Base-by-base conservation (phyloP, 2,888 invertebrate genomes). In the Agriotes lineatus region DNA sequence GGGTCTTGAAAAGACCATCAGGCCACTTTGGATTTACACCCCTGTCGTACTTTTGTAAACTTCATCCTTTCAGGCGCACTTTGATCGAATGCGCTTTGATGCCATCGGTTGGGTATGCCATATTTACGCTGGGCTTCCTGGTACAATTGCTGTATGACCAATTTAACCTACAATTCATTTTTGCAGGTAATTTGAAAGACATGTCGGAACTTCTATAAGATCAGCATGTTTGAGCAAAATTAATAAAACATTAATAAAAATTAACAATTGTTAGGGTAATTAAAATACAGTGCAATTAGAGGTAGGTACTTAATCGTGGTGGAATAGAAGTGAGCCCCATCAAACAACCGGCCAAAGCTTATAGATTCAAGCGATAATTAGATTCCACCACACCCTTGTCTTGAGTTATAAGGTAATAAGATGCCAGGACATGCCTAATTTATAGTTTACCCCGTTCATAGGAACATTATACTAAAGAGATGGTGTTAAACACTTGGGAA, bases 371-470 rank as follows among this genome's bases (percentile, higher is more conserved):
- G 78, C 78, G 82, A 84, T 83, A 84, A 84, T 84, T 83, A 82
- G 82, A 82, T 82, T 82, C 82, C 74, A 80, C 82, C 83, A 82
- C 84, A 83, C 84, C 84, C 82, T 82, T 81, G 82, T 81, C 83
- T 82, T 83, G 81, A 83, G 83, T 83, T 82, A 83, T 82, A 83
- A 82, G 82, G 82, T 83, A 83, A 83, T 83, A 83, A 82, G 83
- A 82, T 79, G 81, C 82, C 79, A 78, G 76, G 81, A 81, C 82
- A 80, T 80, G 82, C 77, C 78, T 82, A 82, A 83, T 83, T 84
- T 83, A 83, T 83, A 81, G 83, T 80, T 78, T 80, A 80, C 80
- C 82, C 81, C 63, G 75, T 75, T 71, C 72, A 70, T 72, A 67
- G 70, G 67, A 74, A 72, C 74, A 70, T 74, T 73, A 72, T 70